Evolutionary conservation across 64 coral and sea anemone genomes (phyloP), one percentile per base, ranked within the genome.

Genomic region (Actinia equina): DNA sequence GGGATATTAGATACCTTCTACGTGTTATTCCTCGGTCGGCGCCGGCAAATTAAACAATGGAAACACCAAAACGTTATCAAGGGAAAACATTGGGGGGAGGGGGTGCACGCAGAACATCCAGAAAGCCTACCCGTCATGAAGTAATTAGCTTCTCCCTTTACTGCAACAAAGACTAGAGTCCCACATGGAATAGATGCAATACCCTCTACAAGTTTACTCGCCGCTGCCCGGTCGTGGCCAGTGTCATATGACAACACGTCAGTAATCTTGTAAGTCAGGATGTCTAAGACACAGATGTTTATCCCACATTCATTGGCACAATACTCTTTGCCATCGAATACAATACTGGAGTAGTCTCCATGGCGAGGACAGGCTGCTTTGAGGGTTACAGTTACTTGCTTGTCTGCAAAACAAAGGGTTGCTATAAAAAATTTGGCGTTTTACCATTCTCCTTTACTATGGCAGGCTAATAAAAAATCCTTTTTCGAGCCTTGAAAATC

Each of bases 211-310:
- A 99, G 62, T 52, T 89, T 87, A 15, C 69, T 56, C 46, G 77
- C 69, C 0, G 97, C 90, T 71, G 64, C 65, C 42, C 78, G 84
- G 43, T 95, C 88, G 87, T 95, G 97, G 19, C 97, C 93, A 59
- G 97, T 99, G 46, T 99, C 91, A 77, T 95, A 99, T 20, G 97
- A 91, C 2, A 84, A 82, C 5, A 84, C 86, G 49, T 95, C 90
- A 20, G 86, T 90, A 44, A 93, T 93, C 76, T 92, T 92, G 20
- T 93, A 93, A 5, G 91, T 93, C 20, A 95, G 45, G 7, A 94
- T 85, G 54, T 99, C 97, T 63, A 99, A 81, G 11, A 99, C 93
- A 19, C 94, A 93, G 43, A 99, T 77, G 83, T 99, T 99, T 27
- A 99, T 85, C 11, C 97, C 97, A 41, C 85, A 82, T 77, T 95